These are phyloP conservation scores for Eumacrocentrus americanus DNA, from an alignment of 2,888 invertebrate genomes.

Conservation along the genomic window DNA sequence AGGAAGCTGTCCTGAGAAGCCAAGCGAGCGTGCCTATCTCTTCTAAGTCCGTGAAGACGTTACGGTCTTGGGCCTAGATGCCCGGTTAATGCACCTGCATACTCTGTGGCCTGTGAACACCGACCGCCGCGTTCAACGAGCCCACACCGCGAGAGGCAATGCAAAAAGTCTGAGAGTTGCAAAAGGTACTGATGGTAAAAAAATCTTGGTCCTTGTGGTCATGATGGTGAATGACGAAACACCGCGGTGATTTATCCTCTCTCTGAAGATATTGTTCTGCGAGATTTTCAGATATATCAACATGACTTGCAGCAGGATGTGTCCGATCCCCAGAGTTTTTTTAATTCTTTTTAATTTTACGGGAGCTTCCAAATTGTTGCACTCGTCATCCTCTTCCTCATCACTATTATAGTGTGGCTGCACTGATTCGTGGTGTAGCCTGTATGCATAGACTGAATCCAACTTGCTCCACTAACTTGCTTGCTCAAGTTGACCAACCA, in stretches of 20 bases:
- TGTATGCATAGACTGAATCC: slow-evolving; percentile 46
- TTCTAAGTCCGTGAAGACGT: slow-evolving; percentile 42
- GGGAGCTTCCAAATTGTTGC: slow-evolving; percentile 4
- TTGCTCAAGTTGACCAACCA: no score
- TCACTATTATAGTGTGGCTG: slow-evolving; percentile 37
- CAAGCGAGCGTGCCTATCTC: slow-evolving; percentile 23
- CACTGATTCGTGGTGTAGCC: slow-evolving; percentile 53
- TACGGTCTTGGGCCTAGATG: slow-evolving; percentile 51
- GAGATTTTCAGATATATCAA: not conserved
- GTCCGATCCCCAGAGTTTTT: not conserved
- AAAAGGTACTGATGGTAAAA: slow-evolving; percentile 2
- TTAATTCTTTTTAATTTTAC: not conserved
- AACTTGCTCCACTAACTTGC: slow-evolving; percentile 62
- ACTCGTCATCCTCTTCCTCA: slow-evolving; percentile 36
- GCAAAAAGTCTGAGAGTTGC: not conserved
- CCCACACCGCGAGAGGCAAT: no score
- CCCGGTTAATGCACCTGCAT: slow-evolving; percentile 59
- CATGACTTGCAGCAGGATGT: not conserved
- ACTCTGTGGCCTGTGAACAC: slow-evolving; percentile 50
- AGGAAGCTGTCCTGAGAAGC: slow-evolving; percentile 20
- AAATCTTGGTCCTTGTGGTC: not conserved
- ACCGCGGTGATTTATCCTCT: not conserved
- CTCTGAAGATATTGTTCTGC: not conserved
- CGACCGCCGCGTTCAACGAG: slow-evolving; percentile 21
- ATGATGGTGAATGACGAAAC: not conserved